Conservation (phyloP, 2,797 vertebrate species). For the Natrix natrix region DNA sequence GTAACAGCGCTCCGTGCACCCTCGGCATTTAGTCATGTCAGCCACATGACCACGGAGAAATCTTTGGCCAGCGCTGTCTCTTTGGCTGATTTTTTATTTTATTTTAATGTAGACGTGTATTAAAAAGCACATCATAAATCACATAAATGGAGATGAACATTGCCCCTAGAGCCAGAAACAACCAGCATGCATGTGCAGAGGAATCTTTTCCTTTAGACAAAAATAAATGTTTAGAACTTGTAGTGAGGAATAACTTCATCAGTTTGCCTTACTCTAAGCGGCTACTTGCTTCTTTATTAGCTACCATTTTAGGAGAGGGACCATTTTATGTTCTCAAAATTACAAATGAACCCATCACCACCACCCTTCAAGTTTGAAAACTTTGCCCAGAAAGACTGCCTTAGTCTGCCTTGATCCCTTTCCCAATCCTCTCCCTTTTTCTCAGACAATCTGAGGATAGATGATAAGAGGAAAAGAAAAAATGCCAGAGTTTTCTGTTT, state of each 20-base stretch:
- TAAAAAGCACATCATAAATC: too few relatives aligned
- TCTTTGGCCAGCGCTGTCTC: too few relatives aligned
- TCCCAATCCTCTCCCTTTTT: background rate
- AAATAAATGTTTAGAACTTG: background rate
- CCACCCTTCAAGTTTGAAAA: background rate
- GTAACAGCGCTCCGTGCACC: too few relatives aligned
- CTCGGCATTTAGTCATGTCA: too few relatives aligned
- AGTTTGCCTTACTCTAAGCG: background rate
- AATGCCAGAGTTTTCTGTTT: conserved; percentile 60
- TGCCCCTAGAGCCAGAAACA: too few relatives aligned
- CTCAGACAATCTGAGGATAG: conserved; percentile 35
- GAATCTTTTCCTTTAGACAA: too few relatives aligned
- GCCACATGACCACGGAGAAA: too few relatives aligned
- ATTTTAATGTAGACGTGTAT: too few relatives aligned
- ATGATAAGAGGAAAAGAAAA: conserved; percentile 47
- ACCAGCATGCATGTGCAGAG: too few relatives aligned
- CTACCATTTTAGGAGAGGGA: background rate
- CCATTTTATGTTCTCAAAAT: background rate
- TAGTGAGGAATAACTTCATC: background rate
- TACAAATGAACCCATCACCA: background rate
- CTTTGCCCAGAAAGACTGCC: conserved; percentile 63
- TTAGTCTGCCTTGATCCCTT: conserved; percentile 50
- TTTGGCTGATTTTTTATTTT: too few relatives aligned
- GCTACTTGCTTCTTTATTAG: background rate
- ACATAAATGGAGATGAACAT: too few relatives aligned